Base-by-base conservation (phyloP, 2,888 invertebrate species). In the Gastrophysa polygoni region DNA sequence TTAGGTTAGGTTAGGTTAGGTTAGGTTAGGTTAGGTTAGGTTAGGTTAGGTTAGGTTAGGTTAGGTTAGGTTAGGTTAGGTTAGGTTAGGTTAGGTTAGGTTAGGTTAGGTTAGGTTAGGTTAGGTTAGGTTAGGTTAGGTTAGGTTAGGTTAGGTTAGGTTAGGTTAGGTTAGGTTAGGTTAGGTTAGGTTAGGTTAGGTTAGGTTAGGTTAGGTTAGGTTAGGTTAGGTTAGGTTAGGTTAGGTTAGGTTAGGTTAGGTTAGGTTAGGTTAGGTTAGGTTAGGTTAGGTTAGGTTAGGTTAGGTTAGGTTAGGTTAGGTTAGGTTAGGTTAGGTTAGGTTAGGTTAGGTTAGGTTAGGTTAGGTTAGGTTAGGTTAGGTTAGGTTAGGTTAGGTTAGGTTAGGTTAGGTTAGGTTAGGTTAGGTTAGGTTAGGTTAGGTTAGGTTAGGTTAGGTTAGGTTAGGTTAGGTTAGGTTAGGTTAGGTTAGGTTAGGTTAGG, bases 1-100 rank as follows among this genome's bases (percentile, higher is more conserved):
- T 48, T 48, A 49, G 49, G 49, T 49, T 28, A 49, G 49, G 49
- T 49, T 49, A 49, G 49, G 49, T 49, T 28, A 49, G 49, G 49
- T 49, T 49, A 49, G 49, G 49, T 48, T 20, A 48, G 48, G 48
- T 49, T 28, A 49, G 49, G 49, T 49, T 28, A 49, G 49, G 49
- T 49, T 49, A 49, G 49, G 49, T 49, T 14, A 49, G 44, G 44
- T 44, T 44, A 44, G 44, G 44, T 44, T 16, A 44, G 44, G 44
- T 44, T 17, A 18, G 44, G 17, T 44, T 20, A 48, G 48, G 48
- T 48, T 20, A 48, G 48, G 48, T 48, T 20, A 48, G 48, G 48
- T 48, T 48, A 48, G 48, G 48, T 48, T 20, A 48, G 48, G 48
- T 48, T 48, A 48, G 48, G 48, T 48, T 20, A 48, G 48, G 48